phyloP scores from a whole-genome alignment of 2,113 vertebrate species.

The Catharus bicknelli region DNA sequence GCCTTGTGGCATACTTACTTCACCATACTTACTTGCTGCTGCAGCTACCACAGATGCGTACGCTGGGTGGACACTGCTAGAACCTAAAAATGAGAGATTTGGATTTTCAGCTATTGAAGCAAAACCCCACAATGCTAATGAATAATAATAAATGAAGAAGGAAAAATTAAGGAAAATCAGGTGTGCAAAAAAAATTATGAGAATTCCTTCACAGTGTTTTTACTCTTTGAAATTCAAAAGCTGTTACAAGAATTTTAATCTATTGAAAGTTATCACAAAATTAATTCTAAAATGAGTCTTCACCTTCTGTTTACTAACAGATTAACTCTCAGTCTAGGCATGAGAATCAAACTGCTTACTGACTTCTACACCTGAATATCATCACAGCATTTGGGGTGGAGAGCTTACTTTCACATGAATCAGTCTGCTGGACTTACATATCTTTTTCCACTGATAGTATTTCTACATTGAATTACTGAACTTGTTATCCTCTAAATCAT shows the following conservation, averaged over 20 bases:
- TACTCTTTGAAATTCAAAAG: background rate
- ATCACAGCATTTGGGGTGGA: background rate
- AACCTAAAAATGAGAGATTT: slow-evolving; percentile 66
- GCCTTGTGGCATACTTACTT: background rate
- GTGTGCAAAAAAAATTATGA: background rate
- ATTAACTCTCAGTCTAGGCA: background rate
- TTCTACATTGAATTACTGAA: background rate
- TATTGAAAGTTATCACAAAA: background rate
- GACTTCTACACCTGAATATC: background rate
- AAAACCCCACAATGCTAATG: background rate
- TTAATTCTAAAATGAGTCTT: background rate
- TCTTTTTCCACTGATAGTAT: background rate
- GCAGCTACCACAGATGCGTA: slow-evolving; percentile 78
- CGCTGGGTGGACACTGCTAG: slow-evolving; percentile 81
- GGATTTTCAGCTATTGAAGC: background rate
- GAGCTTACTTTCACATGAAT: background rate
- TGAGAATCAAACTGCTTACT: background rate
- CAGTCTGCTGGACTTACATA: background rate
- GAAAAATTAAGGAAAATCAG: background rate
- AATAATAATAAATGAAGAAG: background rate
- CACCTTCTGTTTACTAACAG: background rate
- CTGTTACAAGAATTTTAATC: background rate
- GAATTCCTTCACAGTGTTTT: background rate
- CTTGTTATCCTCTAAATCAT: background rate
- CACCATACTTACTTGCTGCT: slow-evolving; percentile 84